Evolutionary conservation across 2,797 vertebrate species (phyloP).

Genomic region (Sphenodon punctatus): DNA sequence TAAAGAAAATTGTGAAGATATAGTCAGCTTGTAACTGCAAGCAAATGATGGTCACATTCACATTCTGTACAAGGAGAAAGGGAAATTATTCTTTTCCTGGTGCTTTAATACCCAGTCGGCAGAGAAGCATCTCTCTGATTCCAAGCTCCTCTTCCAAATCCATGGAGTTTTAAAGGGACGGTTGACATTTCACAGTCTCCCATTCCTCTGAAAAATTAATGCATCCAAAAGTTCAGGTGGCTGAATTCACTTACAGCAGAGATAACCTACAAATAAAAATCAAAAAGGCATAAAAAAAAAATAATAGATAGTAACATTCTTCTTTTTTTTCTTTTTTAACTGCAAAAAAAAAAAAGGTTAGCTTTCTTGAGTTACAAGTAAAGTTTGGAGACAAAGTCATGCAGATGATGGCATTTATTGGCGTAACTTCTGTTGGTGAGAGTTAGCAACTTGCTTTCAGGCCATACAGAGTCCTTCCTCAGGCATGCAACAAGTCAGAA

Average conservation of each 20-base stretch:
- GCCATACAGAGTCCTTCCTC: too few species aligned
- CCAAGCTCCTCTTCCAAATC: constrained; percentile 12
- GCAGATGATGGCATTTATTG: too few species aligned
- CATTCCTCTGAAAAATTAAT: constrained; percentile 31
- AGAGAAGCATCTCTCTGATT: constrained; percentile 38
- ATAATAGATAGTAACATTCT: accelerated
- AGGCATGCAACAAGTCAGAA: too few species aligned
- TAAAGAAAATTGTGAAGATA: background rate
- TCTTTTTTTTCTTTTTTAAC: background rate
- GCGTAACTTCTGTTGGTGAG: too few species aligned
- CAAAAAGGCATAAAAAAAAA: constrained; percentile 33
- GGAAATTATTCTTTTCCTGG: background rate
- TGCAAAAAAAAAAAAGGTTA: too few species aligned
- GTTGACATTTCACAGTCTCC: constrained; percentile 22
- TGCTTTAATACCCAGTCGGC: constrained; percentile 17
- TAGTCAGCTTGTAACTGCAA: background rate
- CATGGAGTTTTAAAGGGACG: constrained; percentile 21
- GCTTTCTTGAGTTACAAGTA: too few species aligned
- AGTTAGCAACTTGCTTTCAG: too few species aligned
- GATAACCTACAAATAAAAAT: constrained; percentile 25
- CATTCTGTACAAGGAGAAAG: constrained; percentile 9
- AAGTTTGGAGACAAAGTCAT: too few species aligned
- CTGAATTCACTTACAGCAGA: constrained; percentile 24
- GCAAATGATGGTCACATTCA: constrained; percentile 15
- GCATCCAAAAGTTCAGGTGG: constrained; percentile 19